phyloP scores from a whole-genome alignment of 2,113 vertebrate genomes.

The Octodon degus region DNA sequence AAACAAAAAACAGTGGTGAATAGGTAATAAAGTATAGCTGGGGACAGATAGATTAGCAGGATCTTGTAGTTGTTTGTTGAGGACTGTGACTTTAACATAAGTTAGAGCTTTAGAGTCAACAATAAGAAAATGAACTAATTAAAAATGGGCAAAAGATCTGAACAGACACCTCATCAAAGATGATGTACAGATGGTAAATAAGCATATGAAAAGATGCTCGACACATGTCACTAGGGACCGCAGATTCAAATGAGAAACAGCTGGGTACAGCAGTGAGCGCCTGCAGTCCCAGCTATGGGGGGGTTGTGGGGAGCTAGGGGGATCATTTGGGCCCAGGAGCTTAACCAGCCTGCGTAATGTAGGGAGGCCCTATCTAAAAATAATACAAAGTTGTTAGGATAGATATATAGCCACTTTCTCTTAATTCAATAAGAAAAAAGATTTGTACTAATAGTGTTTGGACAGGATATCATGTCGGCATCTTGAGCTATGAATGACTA shows the following conservation, averaged over 20 bases:
- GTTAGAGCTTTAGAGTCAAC: neutral
- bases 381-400: neutral
- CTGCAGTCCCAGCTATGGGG: neutral
- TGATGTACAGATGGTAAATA: neutral
- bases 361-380: neutral
- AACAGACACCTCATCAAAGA: conserved; percentile 22
- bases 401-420: no score
- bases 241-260: neutral
- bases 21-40: neutral
- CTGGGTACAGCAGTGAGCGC: neutral
- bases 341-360: neutral
- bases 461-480: no score
- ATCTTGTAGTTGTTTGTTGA: conserved; percentile 8
- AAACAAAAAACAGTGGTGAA: neutral
- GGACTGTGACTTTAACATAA: neutral
- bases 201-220: neutral
- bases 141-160: conserved; percentile 20
- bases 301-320: neutral
- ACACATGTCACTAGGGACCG: neutral
- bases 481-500: no score
- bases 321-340: neutral
- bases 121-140: conserved; percentile 50
- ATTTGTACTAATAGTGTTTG: no score
- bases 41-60: neutral
- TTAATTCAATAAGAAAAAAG: no score